Evolutionary conservation across 2,113 vertebrate genomes (phyloP).

Genomic region (Chunga burmeisteri): DNA sequence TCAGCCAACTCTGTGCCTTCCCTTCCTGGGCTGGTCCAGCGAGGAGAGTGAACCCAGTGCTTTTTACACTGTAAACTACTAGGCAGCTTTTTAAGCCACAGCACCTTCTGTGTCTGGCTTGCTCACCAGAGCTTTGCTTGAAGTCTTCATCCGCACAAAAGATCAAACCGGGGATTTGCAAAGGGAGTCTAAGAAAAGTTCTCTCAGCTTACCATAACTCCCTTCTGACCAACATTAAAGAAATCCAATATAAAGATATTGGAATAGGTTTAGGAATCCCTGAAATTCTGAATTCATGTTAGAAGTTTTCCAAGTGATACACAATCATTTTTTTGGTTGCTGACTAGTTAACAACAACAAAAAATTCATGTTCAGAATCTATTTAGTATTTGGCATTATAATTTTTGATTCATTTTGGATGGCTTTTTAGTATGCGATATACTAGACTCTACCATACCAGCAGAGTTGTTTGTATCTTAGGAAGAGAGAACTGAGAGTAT

Average conservation of each 20-base stretch:
- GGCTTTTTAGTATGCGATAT: not conserved
- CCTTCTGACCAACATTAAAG: not conserved
- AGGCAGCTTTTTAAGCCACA: not conserved
- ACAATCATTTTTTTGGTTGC: not conserved
- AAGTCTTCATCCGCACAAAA: accelerated
- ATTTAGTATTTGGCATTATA: not conserved
- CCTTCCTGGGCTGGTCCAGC: not conserved
- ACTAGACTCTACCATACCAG: not conserved
- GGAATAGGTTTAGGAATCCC: not conserved
- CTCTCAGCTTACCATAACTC: not conserved
- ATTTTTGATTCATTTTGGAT: not conserved
- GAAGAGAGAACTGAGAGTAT: not conserved
- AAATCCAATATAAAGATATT: not conserved
- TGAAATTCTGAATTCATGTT: not conserved
- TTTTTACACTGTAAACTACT: not conserved
- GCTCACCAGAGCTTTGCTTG: not conserved
- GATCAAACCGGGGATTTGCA: not conserved
- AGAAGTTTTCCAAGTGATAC: not conserved
- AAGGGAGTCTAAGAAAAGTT: not conserved
- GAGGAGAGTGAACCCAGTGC: not conserved
- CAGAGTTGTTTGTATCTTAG: not conserved
- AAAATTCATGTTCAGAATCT: not conserved
- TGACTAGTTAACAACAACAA: not conserved
- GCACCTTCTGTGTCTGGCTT: not conserved
- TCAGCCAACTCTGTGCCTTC: not conserved